Percentiles rank a stretch among this genome's conserved stretches.
Evolutionary conservation across 2,888 invertebrate species (phyloP).

Genomic region (Drosophila conformis): DNA sequence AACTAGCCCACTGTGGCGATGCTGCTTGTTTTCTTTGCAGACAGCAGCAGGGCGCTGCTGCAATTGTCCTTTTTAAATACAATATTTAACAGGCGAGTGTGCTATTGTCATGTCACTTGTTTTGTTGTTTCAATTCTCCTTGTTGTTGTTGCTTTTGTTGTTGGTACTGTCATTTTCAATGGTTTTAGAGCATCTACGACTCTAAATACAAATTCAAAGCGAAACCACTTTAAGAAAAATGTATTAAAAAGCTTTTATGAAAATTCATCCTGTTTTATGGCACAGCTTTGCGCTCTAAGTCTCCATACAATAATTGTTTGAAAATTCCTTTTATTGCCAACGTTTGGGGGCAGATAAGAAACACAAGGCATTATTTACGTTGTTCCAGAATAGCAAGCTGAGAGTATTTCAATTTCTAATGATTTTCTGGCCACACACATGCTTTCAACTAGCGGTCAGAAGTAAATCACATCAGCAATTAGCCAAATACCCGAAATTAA

Average conservation of each 20-base stretch:
- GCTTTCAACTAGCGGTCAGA: slow-evolving; percentile 16
- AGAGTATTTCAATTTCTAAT: slow-evolving; percentile 28
- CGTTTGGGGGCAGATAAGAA: slow-evolving; percentile 7
- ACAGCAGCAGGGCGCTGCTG: slow-evolving; percentile 13
- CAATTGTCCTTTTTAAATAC: slow-evolving; percentile 44
- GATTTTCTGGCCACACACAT: background rate
- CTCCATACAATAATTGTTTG: slow-evolving; percentile 24
- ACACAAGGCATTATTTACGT: background rate
- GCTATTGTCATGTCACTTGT: slow-evolving; percentile 24
- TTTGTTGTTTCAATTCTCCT: slow-evolving; percentile 21
- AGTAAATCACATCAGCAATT: slow-evolving; percentile 52
- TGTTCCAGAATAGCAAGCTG: background rate
- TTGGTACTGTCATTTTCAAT: slow-evolving; percentile 23
- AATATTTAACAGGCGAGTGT: slow-evolving; percentile 39
- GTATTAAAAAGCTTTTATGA: slow-evolving; percentile 32
- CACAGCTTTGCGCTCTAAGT: background rate
- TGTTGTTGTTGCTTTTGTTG: slow-evolving; percentile 27
- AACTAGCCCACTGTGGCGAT: slow-evolving; percentile 4
- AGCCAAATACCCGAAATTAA: slow-evolving; percentile 50
- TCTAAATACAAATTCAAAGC: slow-evolving; percentile 5
- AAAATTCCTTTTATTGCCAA: slow-evolving; percentile 21
- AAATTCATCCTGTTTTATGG: slow-evolving; percentile 4
- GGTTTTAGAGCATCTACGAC: slow-evolving; percentile 8
- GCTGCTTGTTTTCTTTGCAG: background rate
- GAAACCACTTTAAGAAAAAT: slow-evolving; percentile 23